Percentiles rank a stretch among this genome's conserved stretches.
phyloP scores from a whole-genome alignment of 2,113 vertebrate genomes.

The Pollimyrus isidori region DNA sequence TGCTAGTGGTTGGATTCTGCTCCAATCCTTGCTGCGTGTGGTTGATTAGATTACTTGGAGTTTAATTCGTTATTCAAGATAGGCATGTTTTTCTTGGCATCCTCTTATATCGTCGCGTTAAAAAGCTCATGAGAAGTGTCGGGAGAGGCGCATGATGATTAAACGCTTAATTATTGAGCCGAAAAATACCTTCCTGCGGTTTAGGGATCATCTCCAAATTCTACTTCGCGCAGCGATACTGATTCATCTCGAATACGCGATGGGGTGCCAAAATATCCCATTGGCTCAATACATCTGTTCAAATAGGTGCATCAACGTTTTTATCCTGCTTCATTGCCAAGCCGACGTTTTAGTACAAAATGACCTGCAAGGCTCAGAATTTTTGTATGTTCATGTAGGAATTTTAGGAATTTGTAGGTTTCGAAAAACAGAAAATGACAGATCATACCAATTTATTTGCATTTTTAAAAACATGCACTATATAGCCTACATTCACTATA shows the following conservation, averaged over 20 bases:
- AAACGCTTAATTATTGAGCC: background rate
- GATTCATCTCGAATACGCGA: background rate
- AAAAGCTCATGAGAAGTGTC: background rate
- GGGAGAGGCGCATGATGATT: background rate
- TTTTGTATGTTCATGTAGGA: background rate
- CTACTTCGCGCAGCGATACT: background rate
- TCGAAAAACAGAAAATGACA: background rate
- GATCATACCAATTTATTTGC: background rate
- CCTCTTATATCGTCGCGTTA: background rate
- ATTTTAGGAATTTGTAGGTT: background rate
- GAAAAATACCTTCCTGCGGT: background rate
- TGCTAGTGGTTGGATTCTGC: background rate
- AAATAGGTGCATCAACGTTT: background rate
- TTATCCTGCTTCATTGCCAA: background rate
- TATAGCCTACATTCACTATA: background rate
- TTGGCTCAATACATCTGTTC: background rate
- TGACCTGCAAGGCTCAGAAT: background rate
- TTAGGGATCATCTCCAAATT: background rate
- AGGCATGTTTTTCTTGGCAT: slow-evolving; percentile 3
- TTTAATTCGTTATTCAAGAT: background rate
- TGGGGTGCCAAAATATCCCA: background rate
- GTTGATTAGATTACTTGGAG: background rate
- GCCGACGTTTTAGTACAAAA: background rate
- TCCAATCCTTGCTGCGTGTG: background rate
- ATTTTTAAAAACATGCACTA: background rate